Conservation (phyloP, 2,888 invertebrate genomes). For the Pachydiplax longipennis region DNA sequence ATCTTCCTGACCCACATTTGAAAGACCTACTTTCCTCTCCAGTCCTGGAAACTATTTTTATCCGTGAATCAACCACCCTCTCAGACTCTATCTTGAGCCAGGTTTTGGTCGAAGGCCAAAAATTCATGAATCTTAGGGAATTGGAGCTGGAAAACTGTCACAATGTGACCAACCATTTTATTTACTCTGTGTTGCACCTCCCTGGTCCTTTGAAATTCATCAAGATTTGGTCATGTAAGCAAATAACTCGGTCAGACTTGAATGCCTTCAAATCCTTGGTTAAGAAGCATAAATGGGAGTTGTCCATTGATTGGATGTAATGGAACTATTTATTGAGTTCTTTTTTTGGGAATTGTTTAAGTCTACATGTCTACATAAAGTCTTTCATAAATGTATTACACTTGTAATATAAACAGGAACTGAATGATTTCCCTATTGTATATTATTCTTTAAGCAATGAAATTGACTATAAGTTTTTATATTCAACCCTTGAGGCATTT, state of each 20-base stretch:
- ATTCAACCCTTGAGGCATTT: not conserved
- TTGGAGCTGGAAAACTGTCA: slow-evolving; percentile 10
- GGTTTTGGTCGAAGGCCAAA: slow-evolving; percentile 1
- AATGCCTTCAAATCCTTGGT: not conserved
- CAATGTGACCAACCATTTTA: not conserved
- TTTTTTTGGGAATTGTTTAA: not conserved
- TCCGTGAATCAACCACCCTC: not conserved
- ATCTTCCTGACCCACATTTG: slow-evolving; percentile 2
- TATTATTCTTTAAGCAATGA: not conserved
- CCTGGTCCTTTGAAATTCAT: slow-evolving; percentile 14
- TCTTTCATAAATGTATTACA: not conserved
- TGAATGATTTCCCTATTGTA: not conserved
- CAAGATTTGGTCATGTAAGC: not conserved
- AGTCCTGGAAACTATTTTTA: slow-evolving; percentile 11
- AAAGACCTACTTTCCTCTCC: slow-evolving; percentile 17
- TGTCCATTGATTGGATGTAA: slow-evolving; percentile 12
- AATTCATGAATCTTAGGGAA: not conserved
- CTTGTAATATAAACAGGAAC: not conserved
- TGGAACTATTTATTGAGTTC: not conserved
- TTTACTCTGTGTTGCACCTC: not conserved
- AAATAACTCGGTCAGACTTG: slow-evolving; percentile 6
- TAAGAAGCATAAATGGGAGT: slow-evolving; percentile 10
- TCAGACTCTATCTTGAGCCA: not conserved
- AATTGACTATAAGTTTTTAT: not conserved
- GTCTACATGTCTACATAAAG: not conserved